Percentiles rank a stretch among this genome's conserved stretches.
Conservation (phyloP, 2,888 invertebrate genomes). For the Ditula angustiorana region DNA sequence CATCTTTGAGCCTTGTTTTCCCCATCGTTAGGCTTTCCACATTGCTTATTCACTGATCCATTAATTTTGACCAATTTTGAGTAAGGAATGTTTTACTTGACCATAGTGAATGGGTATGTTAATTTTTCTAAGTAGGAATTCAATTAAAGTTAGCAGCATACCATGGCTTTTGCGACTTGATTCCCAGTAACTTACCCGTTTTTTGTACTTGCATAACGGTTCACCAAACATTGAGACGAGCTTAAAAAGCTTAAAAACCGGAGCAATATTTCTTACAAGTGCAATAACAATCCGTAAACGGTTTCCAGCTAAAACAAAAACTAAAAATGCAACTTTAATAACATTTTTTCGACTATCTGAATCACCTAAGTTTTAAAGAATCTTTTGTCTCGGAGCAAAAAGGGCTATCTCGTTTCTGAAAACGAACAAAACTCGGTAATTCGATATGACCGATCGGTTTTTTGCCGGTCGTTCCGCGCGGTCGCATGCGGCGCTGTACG, state of each 20-base stretch:
- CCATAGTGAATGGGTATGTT: too few relatives aligned
- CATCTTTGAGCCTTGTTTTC: too few relatives aligned
- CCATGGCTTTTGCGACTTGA: too few relatives aligned
- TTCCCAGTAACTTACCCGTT: too few relatives aligned
- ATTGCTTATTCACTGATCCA: too few relatives aligned
- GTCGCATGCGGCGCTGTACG: constrained; percentile 22
- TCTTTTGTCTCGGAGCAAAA: constrained; percentile 35
- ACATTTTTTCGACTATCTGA: neutral
- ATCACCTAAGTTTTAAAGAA: constrained; percentile 20
- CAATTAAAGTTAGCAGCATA: too few relatives aligned
- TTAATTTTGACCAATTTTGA: too few relatives aligned
- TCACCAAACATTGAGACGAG: neutral
- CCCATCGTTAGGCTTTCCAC: too few relatives aligned
- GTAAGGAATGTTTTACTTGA: too few relatives aligned
- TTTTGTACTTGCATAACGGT: neutral
- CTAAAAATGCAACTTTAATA: neutral
- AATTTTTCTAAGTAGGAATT: too few relatives aligned
- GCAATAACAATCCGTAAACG: neutral
- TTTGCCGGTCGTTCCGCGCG: constrained; percentile 40
- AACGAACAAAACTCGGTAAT: constrained; percentile 34
- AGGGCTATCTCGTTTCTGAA: constrained; percentile 34
- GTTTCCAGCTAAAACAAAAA: neutral
- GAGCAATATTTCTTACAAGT: neutral
- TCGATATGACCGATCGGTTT: constrained; percentile 39
- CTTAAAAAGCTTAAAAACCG: neutral